phyloP scores from a whole-genome alignment of 1,140 invertebrate species.

The Oedothorax gibbosus region DNA sequence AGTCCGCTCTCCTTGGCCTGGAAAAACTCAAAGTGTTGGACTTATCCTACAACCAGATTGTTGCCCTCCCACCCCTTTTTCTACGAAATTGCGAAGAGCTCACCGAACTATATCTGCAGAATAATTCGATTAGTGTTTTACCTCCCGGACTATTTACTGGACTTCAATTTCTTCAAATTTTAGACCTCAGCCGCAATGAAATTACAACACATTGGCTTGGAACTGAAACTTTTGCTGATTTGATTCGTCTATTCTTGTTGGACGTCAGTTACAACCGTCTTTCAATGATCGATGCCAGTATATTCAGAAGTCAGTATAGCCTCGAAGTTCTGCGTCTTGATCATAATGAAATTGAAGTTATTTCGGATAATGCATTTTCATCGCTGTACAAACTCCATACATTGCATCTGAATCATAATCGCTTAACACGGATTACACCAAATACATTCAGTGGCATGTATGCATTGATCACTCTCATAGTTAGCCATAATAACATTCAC shows the following conservation, averaged over 20 bases:
- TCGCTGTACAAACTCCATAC: constrained; percentile 87
- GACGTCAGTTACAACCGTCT: constrained; percentile 88
- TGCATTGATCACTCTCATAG: constrained; percentile 83
- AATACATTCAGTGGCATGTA: constrained; percentile 86
- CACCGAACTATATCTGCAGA: constrained; percentile 87
- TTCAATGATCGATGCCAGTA: constrained; percentile 79
- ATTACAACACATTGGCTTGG: constrained; percentile 85
- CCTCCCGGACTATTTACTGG: constrained; percentile 82
- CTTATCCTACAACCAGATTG: constrained; percentile 84
- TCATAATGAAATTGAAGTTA: constrained; percentile 64
- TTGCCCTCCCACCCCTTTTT: constrained; percentile 80
- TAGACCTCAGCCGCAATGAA: constrained; percentile 89
- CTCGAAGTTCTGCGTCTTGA: constrained; percentile 63
- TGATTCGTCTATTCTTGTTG: constrained; percentile 85
- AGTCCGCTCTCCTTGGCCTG: constrained; percentile 81
- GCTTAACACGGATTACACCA: constrained; percentile 79
- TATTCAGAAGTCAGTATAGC: constrained; percentile 72
- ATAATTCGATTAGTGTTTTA: constrained; percentile 83
- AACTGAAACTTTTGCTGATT: constrained; percentile 84
- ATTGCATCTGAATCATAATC: constrained; percentile 82
- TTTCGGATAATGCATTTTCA: constrained; percentile 73
- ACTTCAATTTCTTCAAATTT: constrained; percentile 81
- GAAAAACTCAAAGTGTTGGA: constrained; percentile 82
- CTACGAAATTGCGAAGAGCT: constrained; percentile 82
- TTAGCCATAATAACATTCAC: constrained; percentile 81